These are phyloP conservation scores for Cossypha caffra DNA, from an alignment of 2,797 vertebrate species.

Conservation along the genomic window DNA sequence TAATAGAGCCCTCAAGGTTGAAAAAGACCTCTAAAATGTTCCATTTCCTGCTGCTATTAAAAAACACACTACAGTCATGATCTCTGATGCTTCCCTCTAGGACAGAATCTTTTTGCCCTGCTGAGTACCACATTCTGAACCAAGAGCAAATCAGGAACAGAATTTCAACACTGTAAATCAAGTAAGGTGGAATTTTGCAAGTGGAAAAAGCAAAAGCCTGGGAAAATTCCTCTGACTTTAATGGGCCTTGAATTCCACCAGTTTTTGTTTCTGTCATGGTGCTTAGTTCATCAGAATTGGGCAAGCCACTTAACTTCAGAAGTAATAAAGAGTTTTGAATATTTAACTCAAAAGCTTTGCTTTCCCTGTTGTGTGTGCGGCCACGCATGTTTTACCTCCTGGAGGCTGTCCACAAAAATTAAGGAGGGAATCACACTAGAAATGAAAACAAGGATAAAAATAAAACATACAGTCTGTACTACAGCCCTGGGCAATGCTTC, in stretches of 20 bases:
- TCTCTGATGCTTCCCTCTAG: neutral
- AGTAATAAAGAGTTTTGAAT: slow-evolving; percentile 23
- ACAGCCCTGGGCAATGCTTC: neutral
- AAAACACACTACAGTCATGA: neutral
- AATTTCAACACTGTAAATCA: neutral
- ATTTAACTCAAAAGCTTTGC: slow-evolving; percentile 15
- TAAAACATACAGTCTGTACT: neutral
- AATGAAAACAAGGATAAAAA: neutral
- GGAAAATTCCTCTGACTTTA: slow-evolving; percentile 42
- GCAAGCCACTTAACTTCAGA: neutral
- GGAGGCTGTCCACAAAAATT: neutral
- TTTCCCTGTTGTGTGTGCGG: neutral
- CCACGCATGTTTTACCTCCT: neutral
- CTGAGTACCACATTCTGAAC: neutral
- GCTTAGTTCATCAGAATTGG: slow-evolving; percentile 1
- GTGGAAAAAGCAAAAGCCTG: neutral
- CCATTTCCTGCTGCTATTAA: neutral
- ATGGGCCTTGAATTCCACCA: slow-evolving; percentile 32
- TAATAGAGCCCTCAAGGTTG: neutral
- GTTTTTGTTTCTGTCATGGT: neutral
- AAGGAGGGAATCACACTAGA: neutral
- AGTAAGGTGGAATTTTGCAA: neutral
- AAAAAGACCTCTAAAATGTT: neutral
- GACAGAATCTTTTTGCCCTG: neutral
- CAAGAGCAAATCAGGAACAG: neutral